A percentile compares a stretch with the other conserved stretches of the same genome.
Evolutionary conservation across 2,888 invertebrate species (phyloP).

Genomic region (Noctua comes): DNA sequence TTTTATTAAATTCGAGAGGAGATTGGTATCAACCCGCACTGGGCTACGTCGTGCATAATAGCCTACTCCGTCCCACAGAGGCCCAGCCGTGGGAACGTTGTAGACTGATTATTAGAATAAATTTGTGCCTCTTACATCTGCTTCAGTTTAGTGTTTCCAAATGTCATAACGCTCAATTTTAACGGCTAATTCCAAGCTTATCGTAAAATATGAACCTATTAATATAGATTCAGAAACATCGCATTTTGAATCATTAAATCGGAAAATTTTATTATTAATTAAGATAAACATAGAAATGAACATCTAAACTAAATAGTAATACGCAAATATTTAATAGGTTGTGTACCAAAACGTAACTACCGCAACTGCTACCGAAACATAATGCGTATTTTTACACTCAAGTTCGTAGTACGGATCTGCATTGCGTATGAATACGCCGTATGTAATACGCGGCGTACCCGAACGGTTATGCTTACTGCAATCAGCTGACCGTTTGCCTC

Average conservation of each 20-base stretch:
- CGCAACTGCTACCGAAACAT: constrained; percentile 20
- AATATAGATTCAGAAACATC: not conserved
- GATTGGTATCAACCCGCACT: not conserved
- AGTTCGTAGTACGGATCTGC: constrained; percentile 51
- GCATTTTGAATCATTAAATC: not conserved
- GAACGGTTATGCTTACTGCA: constrained; percentile 44
- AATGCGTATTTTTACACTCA: constrained; percentile 41
- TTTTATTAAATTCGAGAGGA: not conserved
- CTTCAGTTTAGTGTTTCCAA: not conserved
- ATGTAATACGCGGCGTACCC: constrained; percentile 28
- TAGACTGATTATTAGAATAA: not conserved
- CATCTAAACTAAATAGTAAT: constrained; percentile 14
- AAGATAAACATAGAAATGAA: not conserved
- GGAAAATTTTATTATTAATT: constrained; percentile 12
- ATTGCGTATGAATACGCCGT: constrained; percentile 53
- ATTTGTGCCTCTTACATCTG: not conserved
- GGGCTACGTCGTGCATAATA: not conserved
- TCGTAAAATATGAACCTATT: constrained; percentile 10
- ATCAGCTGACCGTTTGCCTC: constrained; percentile 35
- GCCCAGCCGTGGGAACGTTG: not conserved
- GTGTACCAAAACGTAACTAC: constrained; percentile 3
- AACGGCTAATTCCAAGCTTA: not conserved
- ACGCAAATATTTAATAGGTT: not conserved
- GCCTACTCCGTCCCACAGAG: too few relatives aligned
- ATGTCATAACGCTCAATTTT: not conserved